These are phyloP conservation scores for Clanis bilineata DNA, from an alignment of 2,888 invertebrate genomes.

Conservation along the genomic window DNA sequence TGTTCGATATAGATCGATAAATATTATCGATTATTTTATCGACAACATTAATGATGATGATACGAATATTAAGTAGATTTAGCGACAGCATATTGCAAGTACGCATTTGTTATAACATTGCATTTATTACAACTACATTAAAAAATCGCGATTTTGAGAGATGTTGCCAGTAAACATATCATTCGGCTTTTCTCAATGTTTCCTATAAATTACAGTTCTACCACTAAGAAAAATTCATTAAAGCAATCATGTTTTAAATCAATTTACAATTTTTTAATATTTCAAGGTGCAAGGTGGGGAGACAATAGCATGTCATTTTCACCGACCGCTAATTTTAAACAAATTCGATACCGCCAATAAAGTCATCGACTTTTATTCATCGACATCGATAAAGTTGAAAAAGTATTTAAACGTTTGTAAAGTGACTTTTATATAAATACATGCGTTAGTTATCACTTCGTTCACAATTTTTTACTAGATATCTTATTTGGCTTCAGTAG, in stretches of 20 bases:
- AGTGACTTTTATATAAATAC: neutral
- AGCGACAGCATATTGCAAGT: constrained; percentile 6
- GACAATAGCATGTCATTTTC: neutral
- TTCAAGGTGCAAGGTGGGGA: constrained; percentile 36
- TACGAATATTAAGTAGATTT: neutral
- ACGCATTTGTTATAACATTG: constrained; percentile 48
- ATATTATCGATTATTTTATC: neutral
- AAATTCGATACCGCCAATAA: neutral
- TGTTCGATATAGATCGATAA: neutral
- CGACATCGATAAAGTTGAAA: neutral
- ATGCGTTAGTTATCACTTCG: constrained; percentile 2
- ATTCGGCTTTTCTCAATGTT: constrained; percentile 76
- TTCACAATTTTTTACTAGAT: neutral
- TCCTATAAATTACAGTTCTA: constrained; percentile 43
- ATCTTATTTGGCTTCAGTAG: constrained; percentile 13
- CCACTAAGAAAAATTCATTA: constrained; percentile 40
- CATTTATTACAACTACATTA: constrained; percentile 69
- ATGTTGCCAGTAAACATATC: constrained; percentile 80
- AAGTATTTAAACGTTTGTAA: neutral
- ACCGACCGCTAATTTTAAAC: neutral
- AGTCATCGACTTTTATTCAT: neutral
- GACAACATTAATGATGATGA: neutral
- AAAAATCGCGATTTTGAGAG: constrained; percentile 75
- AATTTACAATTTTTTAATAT: constrained; percentile 26
- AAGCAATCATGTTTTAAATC: constrained; percentile 25